Base-by-base conservation (phyloP, 2,888 invertebrate species). In the Archips crataeganus region DNA sequence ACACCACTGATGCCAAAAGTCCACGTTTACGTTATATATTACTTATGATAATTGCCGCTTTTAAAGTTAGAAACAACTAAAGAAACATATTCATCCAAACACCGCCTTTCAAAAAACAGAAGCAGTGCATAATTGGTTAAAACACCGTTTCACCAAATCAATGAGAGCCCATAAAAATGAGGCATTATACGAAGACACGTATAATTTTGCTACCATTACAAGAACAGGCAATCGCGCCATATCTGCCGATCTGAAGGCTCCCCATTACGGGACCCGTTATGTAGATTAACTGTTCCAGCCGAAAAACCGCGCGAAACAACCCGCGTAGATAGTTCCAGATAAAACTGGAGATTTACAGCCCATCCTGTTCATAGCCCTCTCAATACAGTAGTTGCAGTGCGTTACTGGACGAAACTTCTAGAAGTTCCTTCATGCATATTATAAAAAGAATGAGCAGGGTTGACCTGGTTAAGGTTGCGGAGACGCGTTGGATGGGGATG, bases 201-300 rank as follows among this genome's bases (percentile, higher is more conserved):
- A 74, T 74, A 65, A 74, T 74, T 69, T 54, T 23, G 54, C 70
- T 69, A 60, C 69, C 60, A 39, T 74, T 74, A 74, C 64, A 45
- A 65, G 23, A 36, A 49, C 49, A 49, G 47, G 68, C 68, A 39
- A 68, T 57, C 60, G 62, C 42, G 65, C 57, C 57, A 45, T 66
- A 61, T 62, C 65, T 62, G 32, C 66, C 51, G 23, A 66, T 74
- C 57, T 74, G 39, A 15, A 73, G 76, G 78, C 74, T 76, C 65
- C 78, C 79, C 78, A 81, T 83, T 82, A 82, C 80, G 74, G 73
- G 74, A 77, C 79, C 83, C 85, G 85, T 87, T 90, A 88, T 88
- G 87, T 83, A 88, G 87, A 90, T 90, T 86, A 89, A 87, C 84
- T 85, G 82, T 81, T 81, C 74, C 79, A 82, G 81, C 81, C 81